phyloP scores from a whole-genome alignment of 2,113 vertebrate species.

The Cygnus atratus region DNA sequence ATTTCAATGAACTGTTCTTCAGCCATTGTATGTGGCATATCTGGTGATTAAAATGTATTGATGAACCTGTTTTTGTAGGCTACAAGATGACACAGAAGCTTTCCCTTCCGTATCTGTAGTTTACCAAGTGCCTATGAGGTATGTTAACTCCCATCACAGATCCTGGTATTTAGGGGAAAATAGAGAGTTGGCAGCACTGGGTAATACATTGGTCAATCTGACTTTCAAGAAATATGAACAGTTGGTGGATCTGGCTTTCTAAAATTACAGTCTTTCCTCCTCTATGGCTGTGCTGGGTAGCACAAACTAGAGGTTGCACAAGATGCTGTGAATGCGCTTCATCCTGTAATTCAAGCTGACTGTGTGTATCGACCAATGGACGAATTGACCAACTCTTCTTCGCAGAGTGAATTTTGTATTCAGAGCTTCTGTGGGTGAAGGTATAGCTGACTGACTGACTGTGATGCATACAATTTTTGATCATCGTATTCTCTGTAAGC shows the following conservation, averaged over 20 bases:
- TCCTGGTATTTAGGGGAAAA: neutral
- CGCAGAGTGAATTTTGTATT: neutral
- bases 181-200: neutral
- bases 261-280: neutral
- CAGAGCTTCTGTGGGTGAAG: neutral
- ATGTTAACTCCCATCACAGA: neutral
- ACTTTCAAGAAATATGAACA: neutral
- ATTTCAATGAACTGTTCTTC: neutral
- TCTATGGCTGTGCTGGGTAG: neutral
- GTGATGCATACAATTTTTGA: neutral
- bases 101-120: neutral
- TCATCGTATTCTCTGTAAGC: neutral
- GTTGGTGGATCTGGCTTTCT: neutral
- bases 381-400: neutral
- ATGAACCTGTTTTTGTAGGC: neutral
- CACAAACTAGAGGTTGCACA: neutral
- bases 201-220: neutral
- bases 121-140: neutral
- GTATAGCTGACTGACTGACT: neutral
- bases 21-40: neutral
- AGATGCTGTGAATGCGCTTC: fast-evolving
- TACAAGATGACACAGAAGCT: neutral
- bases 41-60: neutral
- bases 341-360: neutral
- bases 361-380: fast-evolving